Evolutionary conservation across 2,113 vertebrate genomes (phyloP), one percentile per base, ranked within the genome.

Genomic region (Sylvia atricapilla): DNA sequence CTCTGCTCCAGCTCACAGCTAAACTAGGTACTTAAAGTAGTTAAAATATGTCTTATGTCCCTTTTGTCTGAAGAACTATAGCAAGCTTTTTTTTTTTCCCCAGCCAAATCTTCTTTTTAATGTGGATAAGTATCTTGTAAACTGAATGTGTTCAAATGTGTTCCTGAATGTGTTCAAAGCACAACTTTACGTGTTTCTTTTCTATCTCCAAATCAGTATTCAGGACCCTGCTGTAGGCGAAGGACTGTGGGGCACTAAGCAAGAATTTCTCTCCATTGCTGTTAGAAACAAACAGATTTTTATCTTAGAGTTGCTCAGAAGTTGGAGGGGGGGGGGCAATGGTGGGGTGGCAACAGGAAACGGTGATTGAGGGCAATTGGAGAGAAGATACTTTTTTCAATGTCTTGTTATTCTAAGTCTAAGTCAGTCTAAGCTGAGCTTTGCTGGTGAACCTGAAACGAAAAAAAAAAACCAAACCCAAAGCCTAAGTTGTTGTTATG

Each of bases 271-370:
- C 11, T 74, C 15, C 6, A 6, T 17, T 79, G 56, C 15, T 82
- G 64, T 70, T 78, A 55, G 35, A 70, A 93, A 28, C 20, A 63
- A 82, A 35, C 6, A 72, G n/a, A 16, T 49, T 62, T 84, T 85
- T 92, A n/a, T 44, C 15, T 69, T 37, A 55, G 43, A 59, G 13
- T 43, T 89, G 12, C 47, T 84, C 46, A 90, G 47, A 83, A 62
- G 30, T 8, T 43, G 35, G 5, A 6, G 16, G 9, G 14, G 9
- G 0, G 7, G 19, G 6, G 20, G 46, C 10, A n/a, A n/a, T n/a
- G n/a, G n/a, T n/a, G n/a, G n/a, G n/a, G 46, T 0, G 6, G 0
- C 4, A 37, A 37, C 37, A 37, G 37, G 37, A 17, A 35, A 12
- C 49, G 28, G 16, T 59, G 6, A 27, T 13, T 72, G 47, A 78